phyloP scores from a whole-genome alignment of 2,888 invertebrate species.

The Dolichopus griseipennis region DNA sequence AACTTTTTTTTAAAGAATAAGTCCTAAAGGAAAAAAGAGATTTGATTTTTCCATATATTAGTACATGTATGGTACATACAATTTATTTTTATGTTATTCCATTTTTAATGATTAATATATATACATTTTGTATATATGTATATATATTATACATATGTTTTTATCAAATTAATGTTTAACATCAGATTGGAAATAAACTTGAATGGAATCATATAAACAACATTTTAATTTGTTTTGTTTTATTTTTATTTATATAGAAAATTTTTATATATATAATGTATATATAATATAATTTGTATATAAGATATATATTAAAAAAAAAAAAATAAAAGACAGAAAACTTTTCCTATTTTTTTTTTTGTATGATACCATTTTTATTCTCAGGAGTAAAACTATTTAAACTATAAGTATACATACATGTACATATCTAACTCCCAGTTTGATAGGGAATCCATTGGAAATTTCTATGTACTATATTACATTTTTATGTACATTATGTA shows the following conservation, averaged over 20 bases:
- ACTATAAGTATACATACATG: background rate
- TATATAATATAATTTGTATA: background rate
- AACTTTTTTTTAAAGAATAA: too few relatives aligned
- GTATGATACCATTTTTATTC: background rate
- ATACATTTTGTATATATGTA: too few relatives aligned
- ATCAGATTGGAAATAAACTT: background rate
- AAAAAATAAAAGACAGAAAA: background rate
- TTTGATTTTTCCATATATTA: too few relatives aligned
- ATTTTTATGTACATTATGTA: too few relatives aligned
- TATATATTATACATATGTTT: too few relatives aligned
- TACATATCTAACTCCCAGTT: too few relatives aligned
- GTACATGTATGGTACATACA: too few relatives aligned
- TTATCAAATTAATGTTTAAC: too few relatives aligned
- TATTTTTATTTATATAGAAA: background rate
- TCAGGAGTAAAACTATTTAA: background rate
- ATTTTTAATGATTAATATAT: background rate
- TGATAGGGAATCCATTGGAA: too few relatives aligned
- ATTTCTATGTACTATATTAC: too few relatives aligned
- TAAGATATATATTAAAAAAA: background rate
- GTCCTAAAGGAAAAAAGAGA: too few relatives aligned
- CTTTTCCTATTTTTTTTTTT: background rate
- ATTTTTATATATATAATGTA: background rate
- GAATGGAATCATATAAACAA: background rate
- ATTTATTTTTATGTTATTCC: too few relatives aligned
- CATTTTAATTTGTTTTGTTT: constrained; percentile 7